phyloP scores from a whole-genome alignment of 2,113 vertebrate species.

The Coptodon bakossiorum region DNA sequence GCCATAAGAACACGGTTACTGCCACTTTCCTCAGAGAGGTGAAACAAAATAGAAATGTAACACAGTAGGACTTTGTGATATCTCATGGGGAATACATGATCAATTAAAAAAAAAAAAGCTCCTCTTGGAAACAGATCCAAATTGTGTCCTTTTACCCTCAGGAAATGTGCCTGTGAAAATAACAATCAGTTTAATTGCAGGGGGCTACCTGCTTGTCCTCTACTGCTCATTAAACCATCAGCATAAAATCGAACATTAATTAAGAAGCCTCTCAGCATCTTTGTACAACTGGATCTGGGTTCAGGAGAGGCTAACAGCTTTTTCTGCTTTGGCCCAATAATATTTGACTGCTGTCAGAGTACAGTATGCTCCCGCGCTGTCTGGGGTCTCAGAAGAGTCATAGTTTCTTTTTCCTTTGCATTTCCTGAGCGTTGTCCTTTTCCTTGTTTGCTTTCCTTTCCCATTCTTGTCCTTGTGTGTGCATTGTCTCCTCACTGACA shows the following conservation, averaged over 20 bases:
- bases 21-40: not conserved
- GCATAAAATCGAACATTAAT: conserved; percentile 58
- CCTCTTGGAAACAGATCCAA: conserved; percentile 23
- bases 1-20: not conserved
- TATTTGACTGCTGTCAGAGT: not conserved
- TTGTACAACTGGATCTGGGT: not conserved
- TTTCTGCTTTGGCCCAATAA: not conserved
- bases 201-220: not conserved
- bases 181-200: conserved; percentile 49
- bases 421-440: not conserved
- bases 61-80: not conserved
- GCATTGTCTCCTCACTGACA: not conserved
- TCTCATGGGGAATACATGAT: not conserved
- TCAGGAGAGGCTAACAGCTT: not conserved
- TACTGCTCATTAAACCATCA: conserved; percentile 45
- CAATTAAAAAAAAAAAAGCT: not conserved
- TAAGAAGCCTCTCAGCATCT: conserved; percentile 13
- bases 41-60: not conserved
- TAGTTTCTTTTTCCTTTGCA: not conserved
- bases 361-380: accelerated
- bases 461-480: not conserved
- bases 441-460: not conserved
- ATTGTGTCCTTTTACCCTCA: conserved; percentile 5
- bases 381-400: not conserved
- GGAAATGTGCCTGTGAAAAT: conserved; percentile 22